phyloP scores from a whole-genome alignment of 2,113 vertebrate genomes.

The Castor canadensis region DNA sequence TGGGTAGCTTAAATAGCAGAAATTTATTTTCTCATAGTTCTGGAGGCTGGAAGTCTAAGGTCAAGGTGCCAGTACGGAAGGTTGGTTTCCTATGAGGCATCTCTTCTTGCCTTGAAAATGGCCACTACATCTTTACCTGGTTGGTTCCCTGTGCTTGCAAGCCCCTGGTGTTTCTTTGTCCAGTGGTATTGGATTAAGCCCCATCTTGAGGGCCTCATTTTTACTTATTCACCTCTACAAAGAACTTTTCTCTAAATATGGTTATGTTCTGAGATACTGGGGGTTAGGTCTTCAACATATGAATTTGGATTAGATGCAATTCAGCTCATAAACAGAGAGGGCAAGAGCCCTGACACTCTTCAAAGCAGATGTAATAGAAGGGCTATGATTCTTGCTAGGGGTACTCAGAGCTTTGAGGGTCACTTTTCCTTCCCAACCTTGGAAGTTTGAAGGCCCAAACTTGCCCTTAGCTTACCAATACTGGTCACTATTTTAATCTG shows the following conservation, averaged over 20 bases:
- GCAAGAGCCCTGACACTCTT: not conserved
- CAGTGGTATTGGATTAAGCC: not conserved
- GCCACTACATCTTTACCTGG: not conserved
- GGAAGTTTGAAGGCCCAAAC: not conserved
- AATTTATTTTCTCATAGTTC: no score
- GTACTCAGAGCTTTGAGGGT: not conserved
- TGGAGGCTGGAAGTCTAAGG: no score
- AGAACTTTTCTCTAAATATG: not conserved
- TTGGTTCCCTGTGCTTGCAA: not conserved
- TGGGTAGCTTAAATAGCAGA: not conserved
- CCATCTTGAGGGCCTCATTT: not conserved
- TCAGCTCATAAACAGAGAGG: not conserved
- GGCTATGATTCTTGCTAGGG: not conserved
- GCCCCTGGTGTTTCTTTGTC: not conserved
- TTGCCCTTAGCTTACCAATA: not conserved
- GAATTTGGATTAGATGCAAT: not conserved
- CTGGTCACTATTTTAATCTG: not conserved
- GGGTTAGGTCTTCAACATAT: no score
- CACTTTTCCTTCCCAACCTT: not conserved
- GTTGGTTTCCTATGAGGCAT: no score
- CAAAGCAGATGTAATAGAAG: not conserved
- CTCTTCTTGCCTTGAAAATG: no score
- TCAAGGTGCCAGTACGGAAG: no score
- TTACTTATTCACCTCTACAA: not conserved
- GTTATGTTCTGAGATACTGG: no score